Evolutionary conservation across 53 echinoderm and acorn worm genomes (phyloP).

Genomic region (Crossaster papposus): DNA sequence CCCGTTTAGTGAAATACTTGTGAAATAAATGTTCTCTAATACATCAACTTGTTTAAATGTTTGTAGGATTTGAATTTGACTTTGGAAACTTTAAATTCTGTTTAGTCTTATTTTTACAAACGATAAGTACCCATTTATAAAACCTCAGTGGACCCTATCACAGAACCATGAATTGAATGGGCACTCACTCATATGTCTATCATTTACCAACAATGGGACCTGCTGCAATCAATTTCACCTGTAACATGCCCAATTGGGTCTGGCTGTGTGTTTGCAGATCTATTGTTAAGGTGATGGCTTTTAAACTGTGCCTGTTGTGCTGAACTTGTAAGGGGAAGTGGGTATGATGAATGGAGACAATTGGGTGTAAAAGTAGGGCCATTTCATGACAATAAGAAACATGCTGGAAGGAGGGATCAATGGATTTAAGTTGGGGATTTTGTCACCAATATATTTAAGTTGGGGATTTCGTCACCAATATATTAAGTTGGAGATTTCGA

Average conservation of each 20-base stretch:
- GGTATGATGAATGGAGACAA: background rate
- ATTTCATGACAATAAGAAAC: background rate
- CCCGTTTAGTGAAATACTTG: too few relatives aligned
- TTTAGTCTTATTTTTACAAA: too few relatives aligned
- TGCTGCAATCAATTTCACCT: background rate
- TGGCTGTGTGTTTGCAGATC: background rate
- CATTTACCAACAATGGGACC: background rate
- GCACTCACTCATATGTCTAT: background rate
- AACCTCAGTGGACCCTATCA: background rate
- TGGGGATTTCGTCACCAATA: background rate
- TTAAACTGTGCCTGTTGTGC: background rate
- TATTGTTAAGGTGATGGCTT: background rate
- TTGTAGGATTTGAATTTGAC: too few relatives aligned
- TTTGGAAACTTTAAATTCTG: too few relatives aligned
- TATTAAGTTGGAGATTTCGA: background rate
- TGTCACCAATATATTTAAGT: background rate
- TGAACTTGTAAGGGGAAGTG: background rate
- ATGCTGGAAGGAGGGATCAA: background rate
- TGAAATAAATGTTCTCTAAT: too few relatives aligned
- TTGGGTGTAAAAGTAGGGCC: background rate
- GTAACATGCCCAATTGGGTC: background rate
- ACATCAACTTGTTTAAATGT: too few relatives aligned
- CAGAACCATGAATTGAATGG: background rate
- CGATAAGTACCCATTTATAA: too few relatives aligned
- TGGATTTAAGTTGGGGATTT: background rate